Evolutionary conservation across 30 jellyfish, hydroid and myxozoan species (phyloP), one percentile per base, ranked within the genome.

Genomic region (Nemopilema nomurai): DNA sequence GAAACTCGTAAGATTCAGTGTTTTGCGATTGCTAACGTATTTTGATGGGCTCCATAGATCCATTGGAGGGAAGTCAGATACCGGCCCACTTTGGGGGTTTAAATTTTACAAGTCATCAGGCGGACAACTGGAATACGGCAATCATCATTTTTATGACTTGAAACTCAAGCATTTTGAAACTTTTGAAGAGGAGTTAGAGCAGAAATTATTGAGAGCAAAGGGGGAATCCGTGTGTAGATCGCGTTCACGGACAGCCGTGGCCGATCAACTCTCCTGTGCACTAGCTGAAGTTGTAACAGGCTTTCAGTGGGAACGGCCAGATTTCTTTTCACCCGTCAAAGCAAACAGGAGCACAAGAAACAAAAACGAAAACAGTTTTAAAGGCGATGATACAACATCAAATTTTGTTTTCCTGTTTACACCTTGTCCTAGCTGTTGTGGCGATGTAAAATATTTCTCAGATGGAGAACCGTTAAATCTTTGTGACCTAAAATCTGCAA

Each of bases 241-340:
- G 8, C 27, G 24, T 21, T n/a, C 65, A 20, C 64, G 77, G 73
- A 67, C 19, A 0, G 0, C 67, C 29, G 30, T 67, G 49, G 89
- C 90, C 4, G 90, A 81, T n/a, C 84, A 76, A 28, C 68, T 91
- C 18, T 77, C 89, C 4, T 66, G 88, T 52, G 90, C 97, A 23
- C 81, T 92, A 16, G 85, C 96, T 29, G 98, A 92, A 29, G 69
- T 87, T 24, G 85, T 92, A 4, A 63, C 97, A 23, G 97, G 88
- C 28, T 92, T 87, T 87, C 98, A 92, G 28, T 92, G 98, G 98
- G 98, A 92, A 49, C 67, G 96, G 62, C 98, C 98, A 1, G 97
- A 92, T 64, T 84, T 92, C 73, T 49, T 87, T 28, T 92, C 98
- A 30, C 98, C 98, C 0, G 78, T 68, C 23, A 84, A 84, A 28